Conservation (phyloP, 2,113 vertebrate species). For the Xenopus tropicalis region DNA sequence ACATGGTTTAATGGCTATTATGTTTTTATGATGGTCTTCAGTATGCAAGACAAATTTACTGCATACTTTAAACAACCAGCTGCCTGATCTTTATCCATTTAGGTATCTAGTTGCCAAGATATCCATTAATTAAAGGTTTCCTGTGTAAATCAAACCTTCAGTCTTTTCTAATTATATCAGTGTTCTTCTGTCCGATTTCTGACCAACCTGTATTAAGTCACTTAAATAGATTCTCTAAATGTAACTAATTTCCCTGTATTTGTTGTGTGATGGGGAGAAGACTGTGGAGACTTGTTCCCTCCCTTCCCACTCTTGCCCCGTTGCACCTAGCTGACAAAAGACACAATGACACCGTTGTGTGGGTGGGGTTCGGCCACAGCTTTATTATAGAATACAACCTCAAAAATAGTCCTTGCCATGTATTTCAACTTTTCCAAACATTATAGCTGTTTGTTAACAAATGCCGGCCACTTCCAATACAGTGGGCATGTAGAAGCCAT, state of each 20-base stretch:
- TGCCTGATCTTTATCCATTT: conserved; percentile 20
- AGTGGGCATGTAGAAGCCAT: too few relatives aligned
- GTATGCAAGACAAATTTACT: conserved; percentile 43
- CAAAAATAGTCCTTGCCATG: too few relatives aligned
- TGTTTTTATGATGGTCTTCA: background rate
- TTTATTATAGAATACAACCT: too few relatives aligned
- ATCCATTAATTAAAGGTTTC: background rate
- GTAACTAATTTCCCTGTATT: background rate
- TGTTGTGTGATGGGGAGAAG: background rate
- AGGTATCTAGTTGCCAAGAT: background rate
- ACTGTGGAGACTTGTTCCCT: too few relatives aligned
- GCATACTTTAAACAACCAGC: conserved; percentile 39
- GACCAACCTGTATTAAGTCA: background rate
- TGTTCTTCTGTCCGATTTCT: background rate
- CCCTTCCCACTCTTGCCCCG: too few relatives aligned
- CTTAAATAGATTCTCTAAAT: background rate
- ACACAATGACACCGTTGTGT: too few relatives aligned
- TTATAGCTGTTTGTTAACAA: too few relatives aligned
- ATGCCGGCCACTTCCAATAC: too few relatives aligned
- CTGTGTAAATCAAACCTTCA: background rate
- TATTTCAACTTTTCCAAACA: too few relatives aligned
- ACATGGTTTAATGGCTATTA: background rate
- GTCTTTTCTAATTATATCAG: background rate
- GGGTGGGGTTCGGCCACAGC: too few relatives aligned
- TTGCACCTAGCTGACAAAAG: too few relatives aligned